A percentile compares a stretch with the other conserved stretches of the same genome.
phyloP scores from a whole-genome alignment of 2,888 invertebrate species.

The Amphipyra tragopoginis region DNA sequence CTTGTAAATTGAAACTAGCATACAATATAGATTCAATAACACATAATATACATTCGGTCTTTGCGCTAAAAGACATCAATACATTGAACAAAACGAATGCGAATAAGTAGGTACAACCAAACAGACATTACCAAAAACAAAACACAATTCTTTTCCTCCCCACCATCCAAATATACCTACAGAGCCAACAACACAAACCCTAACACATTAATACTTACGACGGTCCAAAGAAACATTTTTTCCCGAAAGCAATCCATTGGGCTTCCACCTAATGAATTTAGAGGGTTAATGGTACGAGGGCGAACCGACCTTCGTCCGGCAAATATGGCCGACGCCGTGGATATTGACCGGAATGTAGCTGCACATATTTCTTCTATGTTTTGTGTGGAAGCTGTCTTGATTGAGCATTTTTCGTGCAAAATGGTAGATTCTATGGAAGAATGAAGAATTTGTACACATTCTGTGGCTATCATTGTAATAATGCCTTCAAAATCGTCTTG shows the following conservation, averaged over 20 bases:
- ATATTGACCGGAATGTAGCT: slow-evolving; percentile 49
- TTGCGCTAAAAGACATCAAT: too few species aligned
- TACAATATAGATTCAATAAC: too few species aligned
- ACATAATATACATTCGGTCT: too few species aligned
- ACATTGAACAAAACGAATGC: too few species aligned
- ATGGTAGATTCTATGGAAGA: neutral
- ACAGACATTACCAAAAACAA: slow-evolving; percentile 10
- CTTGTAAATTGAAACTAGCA: too few species aligned
- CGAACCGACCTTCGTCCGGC: slow-evolving; percentile 49
- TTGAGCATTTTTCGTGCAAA: slow-evolving; percentile 24
- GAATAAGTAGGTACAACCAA: too few species aligned
- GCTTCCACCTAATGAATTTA: slow-evolving; percentile 71
- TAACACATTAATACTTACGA: slow-evolving; percentile 39
- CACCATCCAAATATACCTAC: slow-evolving; percentile 3
- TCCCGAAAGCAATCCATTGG: slow-evolving; percentile 70
- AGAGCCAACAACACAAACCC: slow-evolving; percentile 16
- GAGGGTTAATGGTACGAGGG: slow-evolving; percentile 63
- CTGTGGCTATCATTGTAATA: too few species aligned
- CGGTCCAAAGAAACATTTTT: slow-evolving; percentile 68
- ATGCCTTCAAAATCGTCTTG: too few species aligned
- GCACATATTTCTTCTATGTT: slow-evolving; percentile 45
- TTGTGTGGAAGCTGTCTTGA: slow-evolving; percentile 39
- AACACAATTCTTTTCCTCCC: slow-evolving; percentile 13
- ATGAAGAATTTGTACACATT: neutral
- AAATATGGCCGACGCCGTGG: slow-evolving; percentile 52